Evolutionary conservation across 2,888 invertebrate genomes (phyloP), one percentile per base, ranked within the genome.

Genomic region (Anoncus sp.): DNA sequence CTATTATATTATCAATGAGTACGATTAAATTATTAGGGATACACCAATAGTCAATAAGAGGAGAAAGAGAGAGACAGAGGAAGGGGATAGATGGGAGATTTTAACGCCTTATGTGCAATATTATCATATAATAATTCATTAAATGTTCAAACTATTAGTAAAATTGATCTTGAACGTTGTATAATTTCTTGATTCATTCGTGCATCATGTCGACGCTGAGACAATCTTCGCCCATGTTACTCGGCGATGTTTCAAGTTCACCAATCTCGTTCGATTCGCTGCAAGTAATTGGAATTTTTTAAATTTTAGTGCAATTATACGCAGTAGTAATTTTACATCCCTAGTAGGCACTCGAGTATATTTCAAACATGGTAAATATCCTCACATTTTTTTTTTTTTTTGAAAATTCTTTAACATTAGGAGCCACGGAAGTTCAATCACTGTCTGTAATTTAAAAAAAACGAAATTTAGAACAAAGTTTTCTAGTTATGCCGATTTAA

Each of bases 181-280:
- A 82, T 79, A 75, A 80, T 81, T 57, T 62, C 63, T 83, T 74
- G 79, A 73, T 76, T 87, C 88, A 93, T 89, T 93, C 93, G 38
- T 92, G 91, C 87, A 93, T 93, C 92, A 94, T 94, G 84, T 94
- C 94, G 84, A 94, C 93, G 83, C 94, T 94, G 82, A 96, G 93
- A 92, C 95, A 95, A 90, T 97, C 97, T 90, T 97, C 97, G 14
- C 94, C 95, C 79, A 95, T 93, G 87, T 97, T 96, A 88, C 96
- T 96, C 0, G 96, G 96, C 0, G 97, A 96, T 77, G 96, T 96
- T 90, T 97, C 97, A 89, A 97, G 91, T 83, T 94, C 94, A 3
- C 92, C 93, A 77, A 96, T 93, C 89, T 97, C 97, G 90, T 96
- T 96, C 12, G 96, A 96, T 91, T 96, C 97, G 91, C 97, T 97